Conservation (phyloP, 2,113 vertebrate species). For the Tamias sibiricus region DNA sequence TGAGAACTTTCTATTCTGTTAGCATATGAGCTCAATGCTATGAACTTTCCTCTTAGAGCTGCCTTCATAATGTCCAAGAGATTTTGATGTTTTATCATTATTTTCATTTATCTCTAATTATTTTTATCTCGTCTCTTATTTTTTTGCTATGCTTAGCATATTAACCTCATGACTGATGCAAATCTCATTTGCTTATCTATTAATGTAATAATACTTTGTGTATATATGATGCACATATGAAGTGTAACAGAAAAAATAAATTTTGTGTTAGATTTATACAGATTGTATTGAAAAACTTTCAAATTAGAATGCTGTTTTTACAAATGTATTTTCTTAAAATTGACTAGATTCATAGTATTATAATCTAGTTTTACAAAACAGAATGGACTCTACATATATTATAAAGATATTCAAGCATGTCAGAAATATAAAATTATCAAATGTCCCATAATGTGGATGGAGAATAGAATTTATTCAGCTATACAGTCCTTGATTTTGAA, state of each 20-base stretch:
- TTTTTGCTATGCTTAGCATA: not conserved
- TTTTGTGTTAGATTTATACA: not conserved
- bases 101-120: no score
- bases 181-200: not conserved
- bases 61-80: no score
- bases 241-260: not conserved
- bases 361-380: not conserved
- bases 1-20: no score
- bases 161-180: not conserved
- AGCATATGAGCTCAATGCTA: no score
- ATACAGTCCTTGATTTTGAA: not conserved
- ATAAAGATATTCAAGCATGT: not conserved
- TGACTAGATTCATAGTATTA: not conserved
- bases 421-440: not conserved
- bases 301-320: not conserved
- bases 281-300: not conserved
- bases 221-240: not conserved
- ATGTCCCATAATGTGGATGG: not conserved
- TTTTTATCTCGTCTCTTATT: no score
- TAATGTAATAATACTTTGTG: not conserved
- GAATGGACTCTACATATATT: not conserved
- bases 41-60: no score
- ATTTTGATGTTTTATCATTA: no score
- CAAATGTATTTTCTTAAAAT: not conserved
- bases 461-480: not conserved